Base-by-base conservation (phyloP, 1,140 invertebrate species). In the Aphaenogaster floridana region DNA sequence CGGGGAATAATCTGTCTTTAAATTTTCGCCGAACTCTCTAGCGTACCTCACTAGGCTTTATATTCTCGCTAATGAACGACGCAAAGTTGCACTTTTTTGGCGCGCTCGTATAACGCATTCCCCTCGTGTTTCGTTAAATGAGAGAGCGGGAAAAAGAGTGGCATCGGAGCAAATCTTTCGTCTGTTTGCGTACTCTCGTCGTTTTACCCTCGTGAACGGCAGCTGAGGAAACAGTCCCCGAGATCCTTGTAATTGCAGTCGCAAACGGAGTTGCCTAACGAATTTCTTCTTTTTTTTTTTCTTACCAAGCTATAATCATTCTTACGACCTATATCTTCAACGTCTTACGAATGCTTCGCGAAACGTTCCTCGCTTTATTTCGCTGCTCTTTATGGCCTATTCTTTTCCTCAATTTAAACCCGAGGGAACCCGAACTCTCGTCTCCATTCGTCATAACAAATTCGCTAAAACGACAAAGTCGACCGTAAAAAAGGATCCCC, bases 221-320 rank as follows among this genome's bases (percentile, higher is more conserved):
- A 76, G 80, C 69, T 84, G 69, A 84, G 52, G 69, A 84, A 84
- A 84, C 80, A 84, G 28, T 59, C 34, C 28, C 15, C 69, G 28
- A n/a, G 42, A 83, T 61, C 13, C 69, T 76, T 34, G 42, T 84
- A 84, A 84, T 84, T 84, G n/a, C 80, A 61, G 17, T 84, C 3
- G 36, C 54, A 76, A 63, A 57, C 28, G 21, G 48, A 71, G 54
- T 76, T 59, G 80, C n/a, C 45, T 61, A 21, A 61, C 42, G 28
- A 69, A 36, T 63, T 50, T 72, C 45, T 36, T 59, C 6, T 21
- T 45, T 42, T 39, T 42, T 39, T 66, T 34, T 66, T 64, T 79
- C 39, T 42, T 17, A 28, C 17, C 13, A 36, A 74, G 80, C 54
- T 57, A 48, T 84, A 76, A 84, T 59, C 21, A 28, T 61, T 42